These are phyloP conservation scores for Prunella fulvescens DNA, from an alignment of 2,113 vertebrate genomes.

Conservation along the genomic window DNA sequence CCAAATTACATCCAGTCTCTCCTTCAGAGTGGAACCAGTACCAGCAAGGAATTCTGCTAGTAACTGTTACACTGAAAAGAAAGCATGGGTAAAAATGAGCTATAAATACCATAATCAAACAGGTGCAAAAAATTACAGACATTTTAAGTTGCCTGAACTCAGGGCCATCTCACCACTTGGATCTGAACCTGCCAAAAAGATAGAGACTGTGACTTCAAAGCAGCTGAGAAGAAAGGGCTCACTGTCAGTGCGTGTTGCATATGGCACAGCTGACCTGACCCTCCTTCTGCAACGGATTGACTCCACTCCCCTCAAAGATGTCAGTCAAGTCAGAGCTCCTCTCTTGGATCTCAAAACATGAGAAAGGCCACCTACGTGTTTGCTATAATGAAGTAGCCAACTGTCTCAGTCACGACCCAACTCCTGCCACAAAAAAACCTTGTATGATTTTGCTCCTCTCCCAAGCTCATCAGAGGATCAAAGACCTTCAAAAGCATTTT, in stretches of 20 bases:
- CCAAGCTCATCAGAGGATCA: background rate
- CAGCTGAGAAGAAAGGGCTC: background rate
- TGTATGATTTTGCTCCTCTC: background rate
- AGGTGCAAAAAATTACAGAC: background rate
- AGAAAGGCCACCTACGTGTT: constrained; percentile 19
- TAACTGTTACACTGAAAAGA: background rate
- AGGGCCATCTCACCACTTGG: background rate
- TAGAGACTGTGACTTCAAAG: background rate
- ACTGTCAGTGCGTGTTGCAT: background rate
- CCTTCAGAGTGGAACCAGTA: background rate
- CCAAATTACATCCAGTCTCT: background rate
- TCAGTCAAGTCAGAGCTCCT: background rate
- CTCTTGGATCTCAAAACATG: background rate
- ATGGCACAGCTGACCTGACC: background rate
- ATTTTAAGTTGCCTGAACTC: background rate
- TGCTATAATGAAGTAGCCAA: constrained; percentile 36
- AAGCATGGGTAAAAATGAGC: background rate
- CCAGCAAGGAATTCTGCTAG: background rate
- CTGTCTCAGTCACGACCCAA: background rate
- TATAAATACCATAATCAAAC: background rate
- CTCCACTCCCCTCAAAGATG: background rate
- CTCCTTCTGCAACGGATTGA: background rate
- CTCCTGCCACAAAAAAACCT: background rate
- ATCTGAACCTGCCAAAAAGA: background rate
- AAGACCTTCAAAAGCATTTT: constrained; percentile 8